phyloP scores from a whole-genome alignment of 2,113 vertebrate species.

The Lamprotornis superbus region DNA sequence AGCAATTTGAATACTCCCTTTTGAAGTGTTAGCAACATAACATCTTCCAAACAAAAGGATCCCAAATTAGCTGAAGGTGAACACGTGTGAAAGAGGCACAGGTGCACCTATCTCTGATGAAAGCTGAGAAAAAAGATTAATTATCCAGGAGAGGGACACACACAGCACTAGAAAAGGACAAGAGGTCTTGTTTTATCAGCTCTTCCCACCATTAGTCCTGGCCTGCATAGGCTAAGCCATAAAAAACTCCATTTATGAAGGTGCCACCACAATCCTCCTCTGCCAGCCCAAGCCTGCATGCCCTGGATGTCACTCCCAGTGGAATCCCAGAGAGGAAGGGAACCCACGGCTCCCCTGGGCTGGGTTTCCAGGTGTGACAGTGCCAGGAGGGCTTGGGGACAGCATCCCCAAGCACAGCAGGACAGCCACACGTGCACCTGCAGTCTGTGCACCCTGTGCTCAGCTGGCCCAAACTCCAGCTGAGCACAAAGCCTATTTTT shows the following conservation, averaged over 20 bases:
- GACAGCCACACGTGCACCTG: background rate
- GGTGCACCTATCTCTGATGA: background rate
- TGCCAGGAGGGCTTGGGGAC: background rate
- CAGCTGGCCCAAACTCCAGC: background rate
- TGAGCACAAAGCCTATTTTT: conserved; percentile 2
- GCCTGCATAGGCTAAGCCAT: background rate
- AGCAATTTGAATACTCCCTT: background rate
- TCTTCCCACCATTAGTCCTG: background rate
- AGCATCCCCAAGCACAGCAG: rapidly evolving
- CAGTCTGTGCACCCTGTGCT: background rate
- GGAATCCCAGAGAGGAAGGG: background rate
- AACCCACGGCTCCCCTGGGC: rapidly evolving
- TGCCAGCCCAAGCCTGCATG: background rate
- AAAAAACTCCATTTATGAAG: background rate
- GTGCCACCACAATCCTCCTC: background rate
- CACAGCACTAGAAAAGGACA: background rate
- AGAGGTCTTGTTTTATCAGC: background rate
- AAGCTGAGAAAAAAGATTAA: background rate
- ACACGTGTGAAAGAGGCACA: background rate
- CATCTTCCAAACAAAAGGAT: background rate
- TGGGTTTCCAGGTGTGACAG: background rate
- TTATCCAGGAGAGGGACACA: background rate
- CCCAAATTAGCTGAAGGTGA: background rate
- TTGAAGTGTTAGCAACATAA: background rate
- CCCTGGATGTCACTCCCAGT: background rate